Evolutionary conservation across 2,888 invertebrate species (phyloP).

Genomic region (Catocala sponsa): DNA sequence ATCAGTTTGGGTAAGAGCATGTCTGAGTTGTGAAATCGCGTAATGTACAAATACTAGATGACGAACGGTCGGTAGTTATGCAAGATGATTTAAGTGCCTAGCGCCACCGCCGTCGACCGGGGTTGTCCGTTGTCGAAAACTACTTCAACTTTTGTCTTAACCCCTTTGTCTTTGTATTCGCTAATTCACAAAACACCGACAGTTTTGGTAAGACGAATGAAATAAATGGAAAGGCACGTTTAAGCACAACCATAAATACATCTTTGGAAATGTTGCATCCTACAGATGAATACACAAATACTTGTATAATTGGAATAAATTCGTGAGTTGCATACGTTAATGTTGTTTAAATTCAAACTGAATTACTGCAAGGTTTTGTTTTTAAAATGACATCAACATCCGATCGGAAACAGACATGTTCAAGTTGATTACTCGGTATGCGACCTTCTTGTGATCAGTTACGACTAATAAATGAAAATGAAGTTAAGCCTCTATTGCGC

Average conservation of each 20-base stretch:
- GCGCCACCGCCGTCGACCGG: slow-evolving; percentile 13
- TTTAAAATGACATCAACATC: slow-evolving; percentile 47
- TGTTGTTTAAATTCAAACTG: not conserved
- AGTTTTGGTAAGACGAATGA: slow-evolving; percentile 25
- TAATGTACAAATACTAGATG: slow-evolving; percentile 61
- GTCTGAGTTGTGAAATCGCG: slow-evolving; percentile 67
- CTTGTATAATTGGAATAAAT: slow-evolving; percentile 25
- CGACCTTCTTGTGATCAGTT: slow-evolving; percentile 56
- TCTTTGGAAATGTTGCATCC: slow-evolving; percentile 31
- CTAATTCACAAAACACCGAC: slow-evolving; percentile 18
- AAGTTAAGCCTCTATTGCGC: slow-evolving; percentile 38
- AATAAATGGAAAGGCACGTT: slow-evolving; percentile 23
- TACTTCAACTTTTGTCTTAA: slow-evolving; percentile 17
- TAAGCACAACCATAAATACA: slow-evolving; percentile 21
- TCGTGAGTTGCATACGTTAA: slow-evolving; percentile 9
- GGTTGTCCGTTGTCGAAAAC: slow-evolving; percentile 2
- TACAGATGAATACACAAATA: slow-evolving; percentile 34
- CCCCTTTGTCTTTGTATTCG: slow-evolving; percentile 15
- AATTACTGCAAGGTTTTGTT: slow-evolving; percentile 20
- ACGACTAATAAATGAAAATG: slow-evolving; percentile 48
- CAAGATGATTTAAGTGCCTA: slow-evolving; percentile 59
- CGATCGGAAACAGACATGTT: slow-evolving; percentile 42
- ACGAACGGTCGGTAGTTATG: slow-evolving; percentile 55
- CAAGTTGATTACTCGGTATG: slow-evolving; percentile 45
- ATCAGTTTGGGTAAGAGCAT: slow-evolving; percentile 75